Evolutionary conservation across 2,888 invertebrate genomes (phyloP), one percentile per base, ranked within the genome.

Genomic region (Sepioteuthis lessoniana): DNA sequence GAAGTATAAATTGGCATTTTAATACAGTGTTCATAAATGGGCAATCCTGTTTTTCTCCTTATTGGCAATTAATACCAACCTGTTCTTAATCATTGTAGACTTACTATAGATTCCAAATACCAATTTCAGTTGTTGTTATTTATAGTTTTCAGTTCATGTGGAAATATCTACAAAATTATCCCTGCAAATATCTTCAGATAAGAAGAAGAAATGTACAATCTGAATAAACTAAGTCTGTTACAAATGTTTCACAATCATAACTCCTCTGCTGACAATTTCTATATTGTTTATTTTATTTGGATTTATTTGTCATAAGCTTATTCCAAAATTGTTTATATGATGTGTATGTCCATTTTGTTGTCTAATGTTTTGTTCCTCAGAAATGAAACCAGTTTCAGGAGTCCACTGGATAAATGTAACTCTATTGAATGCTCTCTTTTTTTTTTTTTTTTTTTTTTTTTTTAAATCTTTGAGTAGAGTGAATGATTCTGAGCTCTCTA

Each of bases 321-420:
- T 76, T 76, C 76, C 76, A n/a, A n/a, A 76, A n/a, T 76, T 76
- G 76, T 76, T 76, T 76, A 76, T 76, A 76, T 76, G n/a, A 76
- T 76, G n/a, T 76, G 35, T 76, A 13, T 10, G n/a, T n/a, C 19
- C 76, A n/a, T 76, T 76, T 76, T 76, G 76, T 76, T 35, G 60
- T 60, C 31, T 28, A 31, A 3, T 76, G 76, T 76, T 76, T 76
- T 76, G 76, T 76, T 76, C 76, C n/a, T 16, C 76, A 76, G 76
- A 76, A 76, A 76, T n/a, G 7, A 76, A 76, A 2, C n/a, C 8
- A 76, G n/a, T 76, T 76, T 10, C 76, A 76, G 16, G 76, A 16
- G n/a, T 76, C 76, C n/a, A 4, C n/a, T 13, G n/a, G 76, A 76
- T 76, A 1, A 76, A 76, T 76, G n/a, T 16, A 76, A 19, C n/a